Base-by-base conservation (phyloP, 1,140 invertebrate genomes). In the Diachasmimorpha longicaudata region DNA sequence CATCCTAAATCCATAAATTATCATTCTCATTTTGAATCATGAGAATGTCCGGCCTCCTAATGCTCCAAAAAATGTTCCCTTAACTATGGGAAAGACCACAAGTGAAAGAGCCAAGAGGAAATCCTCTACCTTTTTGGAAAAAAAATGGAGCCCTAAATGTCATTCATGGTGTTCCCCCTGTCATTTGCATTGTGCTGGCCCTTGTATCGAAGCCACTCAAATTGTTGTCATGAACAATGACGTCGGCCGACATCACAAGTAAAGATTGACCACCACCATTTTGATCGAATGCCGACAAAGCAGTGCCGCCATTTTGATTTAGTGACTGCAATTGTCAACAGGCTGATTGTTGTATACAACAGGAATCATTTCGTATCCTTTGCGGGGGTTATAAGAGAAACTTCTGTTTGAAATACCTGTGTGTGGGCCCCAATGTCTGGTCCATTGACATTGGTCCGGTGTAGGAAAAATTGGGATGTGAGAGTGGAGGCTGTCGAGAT, bases 141-240 rank as follows among this genome's bases (percentile, higher is more conserved):
- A 31, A 31, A 31, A 31, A 31, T 42, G 39, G 39, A 13, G 39
- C 39, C 39, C 19, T 48, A 37, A 72, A 16, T 21, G 72, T 21
- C 79, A 11, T n/a, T 52, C 0, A 25, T 48, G 11, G 23, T 25
- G 13, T 8, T 48, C 16, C 11, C 42, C 13, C 46, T 31, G 11
- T 14, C 42, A 48, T 25, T 72, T 16, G 31, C 46, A 72, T 55
- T 31, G 39, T 16, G n/a, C 36, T 31, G 23, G 11, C 55, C 37
- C n/a, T 9, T 48, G 23, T 76, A 93, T 91, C 89, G 93, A 91
- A 81, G 48, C 72, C 78, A 81, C 80, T 81, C 74, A 74, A 79
- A 81, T 81, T 75, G 72, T 70, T 71, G 48, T 39, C 21, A 21
- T 67, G 55, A 31, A 81, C 80, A 81, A 81, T 81, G 44, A 69